Conservation (phyloP, 2,888 invertebrate species). For the Herminia tarsipennalis region DNA sequence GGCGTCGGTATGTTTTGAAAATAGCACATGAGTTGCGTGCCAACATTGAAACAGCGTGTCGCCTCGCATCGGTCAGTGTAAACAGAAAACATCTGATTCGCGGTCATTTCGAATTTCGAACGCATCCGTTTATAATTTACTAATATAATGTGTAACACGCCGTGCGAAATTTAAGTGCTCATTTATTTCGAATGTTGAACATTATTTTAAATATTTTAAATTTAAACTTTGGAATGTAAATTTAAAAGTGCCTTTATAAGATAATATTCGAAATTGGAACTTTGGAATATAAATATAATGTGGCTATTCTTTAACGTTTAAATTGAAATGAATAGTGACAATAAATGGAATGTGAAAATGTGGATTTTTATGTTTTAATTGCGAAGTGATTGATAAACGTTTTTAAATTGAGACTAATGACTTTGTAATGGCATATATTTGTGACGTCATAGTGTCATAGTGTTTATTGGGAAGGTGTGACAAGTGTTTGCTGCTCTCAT, state of each 20-base stretch:
- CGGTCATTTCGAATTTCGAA: constrained; percentile 6
- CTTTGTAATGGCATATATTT: constrained; percentile 22
- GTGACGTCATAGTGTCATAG: constrained; percentile 12
- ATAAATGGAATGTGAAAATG: constrained; percentile 1
- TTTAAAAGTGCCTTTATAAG: too few relatives aligned
- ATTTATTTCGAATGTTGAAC: too few relatives aligned
- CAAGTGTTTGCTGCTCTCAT: neutral
- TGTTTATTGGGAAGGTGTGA: constrained; percentile 3
- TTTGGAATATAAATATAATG: neutral
- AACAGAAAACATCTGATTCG: constrained; percentile 57
- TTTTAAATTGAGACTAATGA: constrained; percentile 27
- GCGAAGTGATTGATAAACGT: constrained; percentile 8
- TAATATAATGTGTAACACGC: too few relatives aligned
- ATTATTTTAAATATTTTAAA: too few relatives aligned
- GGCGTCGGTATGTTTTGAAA: constrained; percentile 52
- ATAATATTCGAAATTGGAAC: too few relatives aligned
- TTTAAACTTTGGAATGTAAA: too few relatives aligned
- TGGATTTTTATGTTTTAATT: constrained; percentile 1
- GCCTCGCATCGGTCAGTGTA: constrained; percentile 36
- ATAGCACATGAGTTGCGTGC: constrained; percentile 53
- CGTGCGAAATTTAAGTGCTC: too few relatives aligned
- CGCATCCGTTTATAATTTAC: too few relatives aligned
- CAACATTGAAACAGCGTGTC: constrained; percentile 42
- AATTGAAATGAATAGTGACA: neutral
- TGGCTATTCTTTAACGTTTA: neutral